Base-by-base conservation (phyloP, 2,113 vertebrate species). In the Calidris pygmaea region DNA sequence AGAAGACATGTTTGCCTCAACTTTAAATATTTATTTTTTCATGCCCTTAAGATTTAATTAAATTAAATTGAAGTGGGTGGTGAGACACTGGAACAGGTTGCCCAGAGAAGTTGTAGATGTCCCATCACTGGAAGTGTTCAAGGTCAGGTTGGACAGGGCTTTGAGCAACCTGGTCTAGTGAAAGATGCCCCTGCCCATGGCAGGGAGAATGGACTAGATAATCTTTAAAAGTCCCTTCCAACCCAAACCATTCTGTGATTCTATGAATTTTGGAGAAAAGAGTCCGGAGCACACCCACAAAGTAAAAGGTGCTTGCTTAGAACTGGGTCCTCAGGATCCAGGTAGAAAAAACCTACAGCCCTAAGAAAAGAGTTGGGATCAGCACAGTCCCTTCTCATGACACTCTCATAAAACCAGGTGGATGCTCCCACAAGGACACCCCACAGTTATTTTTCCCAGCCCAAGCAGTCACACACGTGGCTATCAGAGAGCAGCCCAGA, bases 181-280 rank as follows among this genome's bases (percentile, higher is more conserved):
- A 5, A 32, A 76, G 17, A 0, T 30, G 6, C 19, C 55, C 3
- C 2, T 65, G n/a, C 9, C n/a, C 2, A 45, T 14, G 22, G 12
- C 21, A 75, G 21, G 4, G 3, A 3, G 8, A 22, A 21, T 20
- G 27, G 53, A 72, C 7, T 68, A 30, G 39, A 19, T 80, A 7
- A 26, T 14, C 22, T 45, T 86, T 9, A 59, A 58, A 79, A n/a
- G 22, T 20, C 26, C 8, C 9, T 80, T 89, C 50, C 50, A 84
- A 81, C 6, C 3, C 17, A 65, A 91, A 74, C 7, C 2, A 19
- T 80, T 5, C n/a, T 66, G 9, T 50, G 35, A 45, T 39, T 74
- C 45, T 67, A 27, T n/a, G 47, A 63, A 87, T 66, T 91, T 87
- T 6, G 3, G 43, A 82, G 34, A n/a, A 50, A 66, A 70, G 59